Evolutionary conservation across 1,140 invertebrate genomes (phyloP), one percentile per base, ranked within the genome.

Genomic region (Alviniconcha marisindica): DNA sequence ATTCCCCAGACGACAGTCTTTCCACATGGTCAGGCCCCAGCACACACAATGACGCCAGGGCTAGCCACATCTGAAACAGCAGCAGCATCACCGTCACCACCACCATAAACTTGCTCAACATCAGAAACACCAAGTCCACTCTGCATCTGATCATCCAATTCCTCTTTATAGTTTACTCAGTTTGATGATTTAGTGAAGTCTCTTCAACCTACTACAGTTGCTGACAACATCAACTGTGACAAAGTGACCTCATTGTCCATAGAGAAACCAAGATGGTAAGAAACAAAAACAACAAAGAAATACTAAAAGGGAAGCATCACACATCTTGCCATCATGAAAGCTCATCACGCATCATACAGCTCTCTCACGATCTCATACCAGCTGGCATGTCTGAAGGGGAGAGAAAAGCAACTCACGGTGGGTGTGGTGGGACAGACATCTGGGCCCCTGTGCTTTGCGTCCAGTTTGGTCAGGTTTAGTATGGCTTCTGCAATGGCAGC

Each of bases 401-500:
- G 60, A 51, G 48, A 18, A 51, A 51, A 60, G 33, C 15, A 36
- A 87, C 90, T 89, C 88, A 93, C 93, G n/a, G 96, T 96, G 2
- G 97, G 96, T 73, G 96, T 96, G 87, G 95, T 95, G 51, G 98
- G 94, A 92, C 97, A 98, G 81, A 96, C 94, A 51, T 94, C 93
- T 0, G 97, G 96, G 33, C 94, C 94, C 82, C 97, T 95, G 77
- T 96, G 95, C 56, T 94, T 94, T 87, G 98, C 97, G 83, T 95
- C 95, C 33, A 99, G 91, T 87, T 96, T 95, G 0, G 97, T 98
- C 21, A 99, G 93, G 91, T 96, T 96, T 42, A 98, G 90, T 85
- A 99, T 97, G 86, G 97, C 97, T 88, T 97, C 96, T 0, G 97
- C 97, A 48, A 99, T 96, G n/a, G 97, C 96, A 63, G 96, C 95